Conservation (phyloP, 2,797 vertebrate species). For the Oreonectes daqikongensis region DNA sequence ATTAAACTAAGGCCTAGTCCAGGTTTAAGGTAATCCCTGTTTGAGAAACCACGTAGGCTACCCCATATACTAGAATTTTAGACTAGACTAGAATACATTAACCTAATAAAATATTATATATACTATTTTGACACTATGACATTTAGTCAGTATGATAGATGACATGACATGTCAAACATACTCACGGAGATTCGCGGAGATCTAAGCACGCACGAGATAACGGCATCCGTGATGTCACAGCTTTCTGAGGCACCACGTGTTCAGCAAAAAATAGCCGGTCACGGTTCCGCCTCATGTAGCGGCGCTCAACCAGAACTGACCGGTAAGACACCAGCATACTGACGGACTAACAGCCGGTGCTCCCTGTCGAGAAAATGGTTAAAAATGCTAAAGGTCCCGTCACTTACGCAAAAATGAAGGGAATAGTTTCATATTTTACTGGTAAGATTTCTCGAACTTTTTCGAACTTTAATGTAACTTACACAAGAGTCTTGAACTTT, state of each 20-base stretch:
- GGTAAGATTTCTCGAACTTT: constrained; percentile 59
- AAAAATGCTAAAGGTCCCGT: constrained; percentile 56
- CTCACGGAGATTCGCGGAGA: too few relatives aligned
- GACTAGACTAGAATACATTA: too few relatives aligned
- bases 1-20: too few relatives aligned
- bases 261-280: constrained; percentile 56
- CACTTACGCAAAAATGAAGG: constrained; percentile 76
- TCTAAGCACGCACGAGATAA: background rate
- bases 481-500: background rate
- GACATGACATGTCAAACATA: too few relatives aligned
- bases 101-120: too few relatives aligned
- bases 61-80: too few relatives aligned
- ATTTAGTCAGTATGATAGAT: too few relatives aligned
- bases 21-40: too few relatives aligned
- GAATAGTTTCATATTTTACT: constrained; percentile 73
- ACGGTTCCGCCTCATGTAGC: constrained; percentile 10
- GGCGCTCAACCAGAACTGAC: constrained; percentile 42
- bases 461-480: constrained; percentile 3
- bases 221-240: constrained; percentile 47
- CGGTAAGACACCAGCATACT: constrained; percentile 24
- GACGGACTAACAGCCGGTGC: constrained; percentile 9
- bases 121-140: too few relatives aligned
- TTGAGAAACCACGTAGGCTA: too few relatives aligned
- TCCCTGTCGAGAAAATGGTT: constrained; percentile 43
- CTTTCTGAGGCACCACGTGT: constrained; percentile 46